Base-by-base conservation (phyloP, 2,113 vertebrate genomes). In the Onychostruthus taczanowskii region DNA sequence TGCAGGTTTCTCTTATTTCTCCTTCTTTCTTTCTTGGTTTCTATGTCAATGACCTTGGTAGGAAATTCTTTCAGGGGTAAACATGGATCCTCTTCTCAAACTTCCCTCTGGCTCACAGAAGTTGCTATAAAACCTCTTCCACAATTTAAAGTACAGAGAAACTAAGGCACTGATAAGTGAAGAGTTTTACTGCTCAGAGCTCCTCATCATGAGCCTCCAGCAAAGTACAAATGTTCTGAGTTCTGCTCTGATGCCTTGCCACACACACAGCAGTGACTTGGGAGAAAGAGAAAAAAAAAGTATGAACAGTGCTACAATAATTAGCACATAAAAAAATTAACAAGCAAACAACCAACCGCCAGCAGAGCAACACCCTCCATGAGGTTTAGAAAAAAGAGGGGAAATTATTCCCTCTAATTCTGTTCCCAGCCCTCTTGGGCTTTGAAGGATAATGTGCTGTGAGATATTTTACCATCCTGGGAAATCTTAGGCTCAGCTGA, bases 41-140 rank as follows among this genome's bases (percentile, higher is more conserved):
- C 21, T 16, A 0, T 23, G 21, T n/a, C 55, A 58, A 0, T 0
- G 1, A 23, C 33, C 21, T 58, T n/a, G 33, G 55, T 58, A n/a
- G 33, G 9, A 58, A 58, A 35, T 35, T 35, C 21, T 58, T 23
- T 58, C 13, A 23, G 56, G 31, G 56, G 13, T 58, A 10, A 58
- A 58, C 21, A 16, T 58, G 56, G 33, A 35, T 58, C 33, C 56
- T n/a, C 13, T n/a, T 7, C 3, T 58, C 33, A 23, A 24, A 23
- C 14, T 23, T 5, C 33, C 7, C 56, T 58, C 33, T 58, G 33
- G 56, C 14, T 58, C 56, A 16, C 56, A 58, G 56, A 58, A 58
- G 33, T 58, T 2, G 3, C 22, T 58, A 9, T 58, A 15, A n/a
- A 35, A 58, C 33, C 14, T 24, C 33, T 24, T 35, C 33, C 22